Conservation (phyloP, 1,140 invertebrate species). For the Drosophila ogumai region DNA sequence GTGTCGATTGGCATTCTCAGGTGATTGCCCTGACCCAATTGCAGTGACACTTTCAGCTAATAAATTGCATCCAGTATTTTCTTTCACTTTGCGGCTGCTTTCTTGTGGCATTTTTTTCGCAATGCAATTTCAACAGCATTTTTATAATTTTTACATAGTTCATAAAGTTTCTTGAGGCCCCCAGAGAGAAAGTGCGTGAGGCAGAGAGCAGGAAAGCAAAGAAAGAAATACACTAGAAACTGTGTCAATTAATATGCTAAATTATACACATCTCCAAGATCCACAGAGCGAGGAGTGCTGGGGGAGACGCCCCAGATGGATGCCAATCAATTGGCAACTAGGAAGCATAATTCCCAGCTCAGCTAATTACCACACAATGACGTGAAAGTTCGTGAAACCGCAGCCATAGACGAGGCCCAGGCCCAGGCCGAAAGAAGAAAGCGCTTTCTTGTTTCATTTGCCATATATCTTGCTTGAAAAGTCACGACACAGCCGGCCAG, state of each 20-base stretch:
- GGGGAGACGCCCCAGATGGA: slow-evolving; percentile 71
- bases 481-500: slow-evolving; percentile 52
- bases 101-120: slow-evolving; percentile 49
- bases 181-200: slow-evolving; percentile 73
- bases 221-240: slow-evolving; percentile 60
- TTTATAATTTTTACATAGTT: slow-evolving; percentile 77
- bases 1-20: slow-evolving; percentile 38
- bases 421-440: slow-evolving; percentile 52
- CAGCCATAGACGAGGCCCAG: slow-evolving; percentile 31
- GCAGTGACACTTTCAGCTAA: slow-evolving; percentile 75
- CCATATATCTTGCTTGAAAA: slow-evolving; percentile 61
- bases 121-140: slow-evolving; percentile 58
- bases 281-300: slow-evolving; percentile 3
- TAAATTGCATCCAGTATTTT: slow-evolving; percentile 74
- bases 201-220: slow-evolving; percentile 38
- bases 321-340: slow-evolving; percentile 81
- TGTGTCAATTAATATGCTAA: slow-evolving; percentile 83
- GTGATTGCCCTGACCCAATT: slow-evolving; percentile 68
- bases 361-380: slow-evolving; percentile 80
- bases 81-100: slow-evolving; percentile 77
- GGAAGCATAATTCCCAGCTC: slow-evolving; percentile 80
- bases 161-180: slow-evolving; percentile 68
- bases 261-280: slow-evolving; percentile 67
- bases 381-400: slow-evolving; percentile 64
- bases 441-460: slow-evolving; percentile 67